A percentile compares a stretch with the other conserved stretches of the same genome.
Conservation (phyloP, 2,888 invertebrate species). For the Melikaiella ostensackeni region DNA sequence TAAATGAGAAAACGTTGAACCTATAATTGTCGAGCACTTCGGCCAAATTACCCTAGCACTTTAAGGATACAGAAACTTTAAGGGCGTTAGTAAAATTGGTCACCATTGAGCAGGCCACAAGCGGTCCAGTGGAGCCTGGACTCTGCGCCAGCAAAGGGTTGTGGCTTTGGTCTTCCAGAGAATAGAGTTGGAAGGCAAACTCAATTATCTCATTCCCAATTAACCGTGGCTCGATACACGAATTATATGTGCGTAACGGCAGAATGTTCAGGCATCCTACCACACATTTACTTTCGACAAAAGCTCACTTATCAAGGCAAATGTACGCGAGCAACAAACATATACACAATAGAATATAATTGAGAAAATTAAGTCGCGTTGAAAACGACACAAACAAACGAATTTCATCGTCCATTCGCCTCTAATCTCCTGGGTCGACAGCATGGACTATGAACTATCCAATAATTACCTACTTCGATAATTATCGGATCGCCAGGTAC, state of each 20-base stretch:
- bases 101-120: neutral
- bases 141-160: neutral
- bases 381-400: neutral
- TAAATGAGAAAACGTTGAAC: neutral
- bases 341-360: neutral
- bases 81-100: slow-evolving; percentile 12
- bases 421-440: slow-evolving; percentile 16
- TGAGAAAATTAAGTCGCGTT: neutral
- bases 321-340: neutral
- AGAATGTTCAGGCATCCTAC: slow-evolving; percentile 41
- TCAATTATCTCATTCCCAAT: slow-evolving; percentile 62
- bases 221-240: slow-evolving; percentile 56
- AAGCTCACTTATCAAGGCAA: slow-evolving; percentile 38
- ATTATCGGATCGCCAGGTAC: slow-evolving; percentile 45
- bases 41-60: neutral
- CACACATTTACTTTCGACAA: slow-evolving; percentile 48
- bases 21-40: neutral
- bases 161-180: slow-evolving; percentile 31
- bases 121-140: slow-evolving; percentile 6
- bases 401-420: neutral
- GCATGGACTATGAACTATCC: slow-evolving; percentile 23
- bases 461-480: slow-evolving; percentile 50
- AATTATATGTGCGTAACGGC: slow-evolving; percentile 53
- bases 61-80: neutral
- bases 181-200: slow-evolving; percentile 56